phyloP scores from a whole-genome alignment of 2,797 vertebrate species.

The Staurois parvus region DNA sequence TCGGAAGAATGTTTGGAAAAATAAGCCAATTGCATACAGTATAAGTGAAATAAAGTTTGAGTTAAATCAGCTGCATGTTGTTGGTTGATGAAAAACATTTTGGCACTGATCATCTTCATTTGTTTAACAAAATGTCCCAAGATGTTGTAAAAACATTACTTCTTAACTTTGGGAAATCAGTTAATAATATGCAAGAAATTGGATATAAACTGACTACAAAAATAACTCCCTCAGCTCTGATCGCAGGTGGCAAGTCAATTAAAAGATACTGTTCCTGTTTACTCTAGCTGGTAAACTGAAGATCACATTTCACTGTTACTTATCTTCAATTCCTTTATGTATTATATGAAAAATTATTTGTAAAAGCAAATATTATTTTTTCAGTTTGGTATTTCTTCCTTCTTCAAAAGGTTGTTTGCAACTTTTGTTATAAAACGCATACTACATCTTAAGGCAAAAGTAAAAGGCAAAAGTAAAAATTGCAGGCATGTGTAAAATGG shows the following conservation, averaged over 20 bases:
- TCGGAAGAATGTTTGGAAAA: not conserved
- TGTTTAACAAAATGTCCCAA: slow-evolving; percentile 30
- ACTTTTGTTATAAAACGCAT: too few relatives aligned
- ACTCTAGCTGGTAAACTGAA: slow-evolving; percentile 1
- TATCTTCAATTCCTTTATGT: not conserved
- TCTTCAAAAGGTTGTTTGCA: not conserved
- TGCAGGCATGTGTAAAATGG: too few relatives aligned
- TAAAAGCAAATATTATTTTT: too few relatives aligned
- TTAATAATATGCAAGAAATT: slow-evolving; percentile 21
- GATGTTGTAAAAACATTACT: slow-evolving; percentile 44
- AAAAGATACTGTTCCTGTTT: slow-evolving; percentile 8
- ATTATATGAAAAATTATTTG: not conserved
- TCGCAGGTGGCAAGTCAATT: slow-evolving; percentile 27
- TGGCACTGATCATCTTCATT: slow-evolving; percentile 9
- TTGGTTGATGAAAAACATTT: slow-evolving; percentile 23
- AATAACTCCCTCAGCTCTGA: slow-evolving; percentile 15
- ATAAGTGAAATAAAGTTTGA: not conserved
- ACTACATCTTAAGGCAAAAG: too few relatives aligned
- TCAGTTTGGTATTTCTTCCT: not conserved
- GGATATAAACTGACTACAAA: slow-evolving; percentile 16
- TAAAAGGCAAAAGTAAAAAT: too few relatives aligned
- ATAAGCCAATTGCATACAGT: not conserved
- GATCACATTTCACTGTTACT: not conserved
- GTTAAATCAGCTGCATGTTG: slow-evolving; percentile 1
- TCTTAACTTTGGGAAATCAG: slow-evolving; percentile 22